Evolutionary conservation across 2,888 invertebrate species (phyloP), one percentile per base, ranked within the genome.

Genomic region (Xylocampa areola): DNA sequence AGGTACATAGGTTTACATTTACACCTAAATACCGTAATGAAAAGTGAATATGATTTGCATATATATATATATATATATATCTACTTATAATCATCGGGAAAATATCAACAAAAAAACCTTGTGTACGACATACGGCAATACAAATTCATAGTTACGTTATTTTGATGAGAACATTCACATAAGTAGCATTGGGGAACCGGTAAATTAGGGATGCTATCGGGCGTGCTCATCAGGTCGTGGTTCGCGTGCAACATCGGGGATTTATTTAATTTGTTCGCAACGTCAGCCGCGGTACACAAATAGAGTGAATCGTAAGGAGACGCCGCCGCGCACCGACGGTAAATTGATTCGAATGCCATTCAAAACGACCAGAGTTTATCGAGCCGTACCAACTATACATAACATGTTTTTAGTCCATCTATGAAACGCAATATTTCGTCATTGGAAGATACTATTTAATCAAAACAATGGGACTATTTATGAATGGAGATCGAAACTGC

Each of bases 301-400:
- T 77, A 67, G 70, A 80, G 74, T 80, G 66, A 76, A 67, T 65
- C 61, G 67, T 67, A 66, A 65, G 66, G 69, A 68, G 67, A 67
- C 68, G 65, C 73, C 61, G 65, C 71, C 54, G 53, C 55, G 63
- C 73, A 62, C 76, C 68, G 63, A 69, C 59, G 69, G 60, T 52
- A 76, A 84, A 87, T 86, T 81, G 81, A 84, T 84, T 86, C 68
- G 57, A 83, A 80, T 80, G 52, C 54, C 68, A 76, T 78, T 76
- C 68, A 71, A 72, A 79, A 74, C 78, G 73, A 81, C 66, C 73
- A 70, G 40, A 61, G 50, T 70, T 79, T 82, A 77, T 81, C 79
- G 77, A 75, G 58, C 67, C 57, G 70, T 77, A 78, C 66, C 63
- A 68, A 75, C 77, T 76, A 75, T 78, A 67, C 71, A n/a, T n/a